A percentile compares a stretch with the other conserved stretches of the same genome.
These are phyloP conservation scores for Liparis tanakae DNA, from an alignment of 2,797 vertebrate species.

Conservation along the genomic window DNA sequence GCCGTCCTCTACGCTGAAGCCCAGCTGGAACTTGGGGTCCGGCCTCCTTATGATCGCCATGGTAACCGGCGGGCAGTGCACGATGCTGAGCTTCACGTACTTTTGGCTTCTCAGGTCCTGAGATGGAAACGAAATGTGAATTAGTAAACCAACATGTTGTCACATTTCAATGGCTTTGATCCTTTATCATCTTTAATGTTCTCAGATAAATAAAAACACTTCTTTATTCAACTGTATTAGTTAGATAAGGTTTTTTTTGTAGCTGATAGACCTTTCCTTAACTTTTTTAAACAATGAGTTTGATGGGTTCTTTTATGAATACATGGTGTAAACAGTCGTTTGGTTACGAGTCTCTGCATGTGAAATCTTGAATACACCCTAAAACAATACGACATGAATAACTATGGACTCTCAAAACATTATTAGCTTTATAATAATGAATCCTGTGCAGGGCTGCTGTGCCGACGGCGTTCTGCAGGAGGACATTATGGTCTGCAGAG, in stretches of 20 bases:
- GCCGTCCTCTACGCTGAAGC: conserved; percentile 96
- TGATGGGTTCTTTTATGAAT: not conserved
- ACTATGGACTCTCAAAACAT: not conserved
- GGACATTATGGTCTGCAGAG: not conserved
- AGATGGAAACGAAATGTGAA: conserved; percentile 5
- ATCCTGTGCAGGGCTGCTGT: not conserved
- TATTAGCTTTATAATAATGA: not conserved
- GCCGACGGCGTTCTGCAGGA: not conserved
- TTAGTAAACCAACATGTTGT: too few species aligned
- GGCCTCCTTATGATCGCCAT: conserved; percentile 93
- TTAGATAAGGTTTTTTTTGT: too few species aligned
- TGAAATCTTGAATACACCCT: not conserved
- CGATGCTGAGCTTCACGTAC: conserved; percentile 90
- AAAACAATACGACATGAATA: not conserved
- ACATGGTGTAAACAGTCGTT: not conserved
- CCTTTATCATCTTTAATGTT: too few species aligned
- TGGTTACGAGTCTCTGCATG: not conserved
- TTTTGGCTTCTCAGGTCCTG: conserved; percentile 92
- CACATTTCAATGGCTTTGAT: too few species aligned
- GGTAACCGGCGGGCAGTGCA: conserved; percentile 95
- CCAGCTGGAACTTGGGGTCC: conserved; percentile 90
- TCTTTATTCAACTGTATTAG: too few species aligned
- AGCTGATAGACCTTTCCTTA: not conserved
- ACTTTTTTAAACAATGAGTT: not conserved
- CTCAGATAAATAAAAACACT: too few species aligned